Evolutionary conservation across 2,888 invertebrate genomes (phyloP), one percentile per base, ranked within the genome.

Genomic region (Melangyna quadrimaculata): DNA sequence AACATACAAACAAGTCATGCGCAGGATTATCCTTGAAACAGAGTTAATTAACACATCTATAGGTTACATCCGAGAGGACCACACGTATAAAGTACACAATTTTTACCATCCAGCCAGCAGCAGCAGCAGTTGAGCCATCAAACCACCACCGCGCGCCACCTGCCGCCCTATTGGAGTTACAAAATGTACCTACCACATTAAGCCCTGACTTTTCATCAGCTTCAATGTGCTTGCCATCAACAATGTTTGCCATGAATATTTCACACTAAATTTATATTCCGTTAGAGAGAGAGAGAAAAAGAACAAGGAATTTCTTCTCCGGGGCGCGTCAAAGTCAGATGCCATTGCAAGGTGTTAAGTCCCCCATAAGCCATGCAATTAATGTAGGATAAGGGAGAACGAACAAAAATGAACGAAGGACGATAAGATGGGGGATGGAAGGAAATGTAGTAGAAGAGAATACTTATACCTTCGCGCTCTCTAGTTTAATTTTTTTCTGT

Each of bases 21-120:
- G 86, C 86, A 86, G 45, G 63, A 29, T 70, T 70, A 81, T 86
- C 77, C 81, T 81, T 81, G 81, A 78, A 81, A 81, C 59, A 43
- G 63, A 55, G 81, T 81, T 86, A 86, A 86, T 86, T 86, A 78
- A 81, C 86, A 86, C 86, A 86, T 86, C 78, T 81, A 86, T 73
- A 81, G 81, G 81, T 86, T 81, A 78, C 78, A 81, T 80, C 77
- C 73, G 55, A 80, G 55, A 69, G 55, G 67, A 84, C 43, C 72
- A 29, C 61, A 53, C n/a, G n/a, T n/a, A n/a, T 37, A 55, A 57
- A 69, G 57, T 51, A 69, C n/a, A 69, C 37, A 84, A 67, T 22
- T 65, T 74, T 45, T 45, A n/a, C n/a, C n/a, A n/a, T n/a, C 57
- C 43, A 73, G 51, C 45, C 45, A 43, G 19, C 19, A 1, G 24